phyloP scores from a whole-genome alignment of 2,888 invertebrate species.

The Ramazzottius varieornatus region DNA sequence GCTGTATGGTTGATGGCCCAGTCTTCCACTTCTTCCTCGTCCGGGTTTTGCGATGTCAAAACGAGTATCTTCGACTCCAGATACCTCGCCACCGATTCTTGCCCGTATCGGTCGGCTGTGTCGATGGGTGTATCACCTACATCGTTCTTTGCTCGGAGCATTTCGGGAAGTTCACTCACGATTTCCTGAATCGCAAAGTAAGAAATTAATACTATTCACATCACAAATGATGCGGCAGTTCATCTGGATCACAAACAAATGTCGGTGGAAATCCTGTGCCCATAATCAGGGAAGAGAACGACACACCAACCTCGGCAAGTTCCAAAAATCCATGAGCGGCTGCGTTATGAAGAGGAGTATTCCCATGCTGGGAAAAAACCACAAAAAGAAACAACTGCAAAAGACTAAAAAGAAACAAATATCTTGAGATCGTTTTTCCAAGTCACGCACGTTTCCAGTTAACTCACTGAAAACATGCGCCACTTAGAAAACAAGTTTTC shows the following conservation, averaged over 20 bases:
- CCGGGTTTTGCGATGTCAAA: conserved; percentile 16
- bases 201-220: background rate
- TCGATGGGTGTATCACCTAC: conserved; percentile 38
- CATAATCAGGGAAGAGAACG: background rate
- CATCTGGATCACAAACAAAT: no score
- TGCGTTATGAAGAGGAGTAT: conserved; percentile 39
- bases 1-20: background rate
- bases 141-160: conserved; percentile 33
- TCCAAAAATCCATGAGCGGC: conserved; percentile 33
- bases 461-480: no score
- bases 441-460: no score
- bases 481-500: no score
- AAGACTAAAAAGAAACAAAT: background rate
- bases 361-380: conserved; percentile 29
- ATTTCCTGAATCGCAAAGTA: conserved; percentile 23
- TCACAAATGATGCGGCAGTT: background rate
- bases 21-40: background rate
- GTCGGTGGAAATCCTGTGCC: no score
- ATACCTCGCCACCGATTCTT: conserved; percentile 34
- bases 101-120: conserved; percentile 32
- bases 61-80: conserved; percentile 42
- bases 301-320: conserved; percentile 30
- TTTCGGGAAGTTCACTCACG: conserved; percentile 32
- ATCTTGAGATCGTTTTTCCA: background rate
- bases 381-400: background rate